Conservation (phyloP, 2,888 invertebrate species). For the Amphipoea oculea region DNA sequence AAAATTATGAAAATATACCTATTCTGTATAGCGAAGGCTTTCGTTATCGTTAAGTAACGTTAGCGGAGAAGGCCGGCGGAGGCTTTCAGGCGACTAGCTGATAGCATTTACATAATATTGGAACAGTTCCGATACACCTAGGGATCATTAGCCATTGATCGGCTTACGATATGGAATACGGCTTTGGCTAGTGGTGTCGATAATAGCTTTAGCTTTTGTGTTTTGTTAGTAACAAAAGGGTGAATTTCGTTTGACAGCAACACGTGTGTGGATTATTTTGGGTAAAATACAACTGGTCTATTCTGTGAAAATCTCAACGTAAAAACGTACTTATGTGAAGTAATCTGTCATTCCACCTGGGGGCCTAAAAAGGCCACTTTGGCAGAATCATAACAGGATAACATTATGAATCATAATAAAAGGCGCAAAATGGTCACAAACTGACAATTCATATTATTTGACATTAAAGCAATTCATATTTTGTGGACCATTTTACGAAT, state of each 20-base stretch:
- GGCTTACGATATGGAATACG: constrained; percentile 80
- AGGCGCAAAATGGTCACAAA: too few relatives aligned
- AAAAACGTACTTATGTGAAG: background rate
- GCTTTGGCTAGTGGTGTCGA: constrained; percentile 55
- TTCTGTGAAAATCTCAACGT: background rate
- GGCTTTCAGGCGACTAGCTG: constrained; percentile 79
- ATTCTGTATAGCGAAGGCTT: constrained; percentile 68
- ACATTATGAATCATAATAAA: too few relatives aligned
- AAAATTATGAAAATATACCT: constrained; percentile 65
- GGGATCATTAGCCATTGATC: constrained; percentile 85
- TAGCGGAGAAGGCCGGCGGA: constrained; percentile 74
- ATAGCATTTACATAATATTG: constrained; percentile 88
- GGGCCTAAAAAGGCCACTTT: too few relatives aligned
- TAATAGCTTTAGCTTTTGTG: constrained; percentile 51
- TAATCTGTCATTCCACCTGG: background rate
- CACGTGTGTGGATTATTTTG: background rate
- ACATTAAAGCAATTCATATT: too few relatives aligned
- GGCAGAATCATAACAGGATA: too few relatives aligned
- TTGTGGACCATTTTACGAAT: too few relatives aligned
- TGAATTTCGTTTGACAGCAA: constrained; percentile 22
- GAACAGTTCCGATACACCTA: constrained; percentile 82
- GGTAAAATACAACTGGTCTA: background rate
- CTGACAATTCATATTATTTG: too few relatives aligned
- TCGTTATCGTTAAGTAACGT: constrained; percentile 77
- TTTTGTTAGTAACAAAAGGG: constrained; percentile 40